A percentile compares a stretch with the other conserved stretches of the same genome.
Evolutionary conservation across 2,797 vertebrate genomes (phyloP).

Genomic region (Stomatorhinus walkeri): DNA sequence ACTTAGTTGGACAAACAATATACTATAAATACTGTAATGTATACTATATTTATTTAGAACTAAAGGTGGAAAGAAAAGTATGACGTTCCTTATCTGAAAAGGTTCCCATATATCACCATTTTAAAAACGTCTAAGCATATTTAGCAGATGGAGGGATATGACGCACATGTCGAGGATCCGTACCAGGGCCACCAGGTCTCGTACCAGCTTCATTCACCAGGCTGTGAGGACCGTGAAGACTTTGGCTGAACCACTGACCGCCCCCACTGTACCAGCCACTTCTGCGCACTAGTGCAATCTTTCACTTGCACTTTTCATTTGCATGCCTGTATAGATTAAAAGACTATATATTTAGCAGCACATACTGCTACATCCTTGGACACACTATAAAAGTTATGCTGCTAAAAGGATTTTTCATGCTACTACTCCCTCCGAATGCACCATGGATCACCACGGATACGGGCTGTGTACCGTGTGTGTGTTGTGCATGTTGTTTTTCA

Average conservation of each 20-base stretch:
- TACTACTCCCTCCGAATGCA: background rate
- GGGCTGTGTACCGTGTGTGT: background rate
- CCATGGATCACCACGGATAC: background rate
- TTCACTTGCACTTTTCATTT: background rate
- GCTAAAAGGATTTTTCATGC: background rate
- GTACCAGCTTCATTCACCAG: background rate
- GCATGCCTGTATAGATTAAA: background rate
- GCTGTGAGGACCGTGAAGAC: background rate
- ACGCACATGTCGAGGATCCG: background rate
- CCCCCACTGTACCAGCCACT: background rate
- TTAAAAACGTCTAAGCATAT: background rate
- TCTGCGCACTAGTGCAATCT: background rate
- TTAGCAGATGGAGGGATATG: background rate
- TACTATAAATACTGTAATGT: background rate
- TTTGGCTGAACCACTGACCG: background rate
- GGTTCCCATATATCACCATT: background rate
- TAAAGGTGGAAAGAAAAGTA: background rate
- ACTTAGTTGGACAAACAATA: background rate
- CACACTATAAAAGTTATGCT: background rate
- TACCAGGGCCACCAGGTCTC: background rate
- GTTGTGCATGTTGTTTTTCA: background rate
- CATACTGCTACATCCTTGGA: background rate
- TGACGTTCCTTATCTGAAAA: background rate
- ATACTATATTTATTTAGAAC: background rate
- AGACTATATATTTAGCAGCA: background rate